phyloP scores from a whole-genome alignment of 2,888 invertebrate genomes.

The Elysia crispata region DNA sequence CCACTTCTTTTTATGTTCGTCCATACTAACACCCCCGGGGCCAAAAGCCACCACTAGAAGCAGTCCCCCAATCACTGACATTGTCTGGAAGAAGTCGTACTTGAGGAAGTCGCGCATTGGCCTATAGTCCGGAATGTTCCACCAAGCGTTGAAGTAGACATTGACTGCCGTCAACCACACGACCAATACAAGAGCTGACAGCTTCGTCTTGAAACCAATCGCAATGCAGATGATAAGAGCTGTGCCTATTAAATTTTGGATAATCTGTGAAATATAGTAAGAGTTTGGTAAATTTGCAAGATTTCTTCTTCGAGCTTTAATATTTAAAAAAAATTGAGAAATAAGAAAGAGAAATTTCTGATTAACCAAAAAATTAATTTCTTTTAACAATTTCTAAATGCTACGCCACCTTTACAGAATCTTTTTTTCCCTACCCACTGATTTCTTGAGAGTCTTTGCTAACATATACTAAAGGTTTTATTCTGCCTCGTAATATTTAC shows the following conservation, averaged over 20 bases:
- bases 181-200: conserved; percentile 96
- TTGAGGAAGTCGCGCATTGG: conserved; percentile 99
- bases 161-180: conserved; percentile 92
- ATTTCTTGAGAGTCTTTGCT: too few species aligned
- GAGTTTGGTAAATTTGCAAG: too few species aligned
- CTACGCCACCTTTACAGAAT: too few species aligned
- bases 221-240: conserved; percentile 96
- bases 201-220: conserved; percentile 98
- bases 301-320: too few species aligned
- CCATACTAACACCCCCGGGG: conserved; percentile 95
- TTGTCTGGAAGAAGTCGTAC: conserved; percentile 99
- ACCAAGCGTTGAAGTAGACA: conserved; percentile 98
- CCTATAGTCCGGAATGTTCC: conserved; percentile 95
- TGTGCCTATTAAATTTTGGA: conserved; percentile 95
- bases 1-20: conserved; percentile 99
- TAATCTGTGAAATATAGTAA: conserved; percentile 78
- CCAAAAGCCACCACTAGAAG: conserved; percentile 98
- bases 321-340: too few species aligned
- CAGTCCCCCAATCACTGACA: conserved; percentile 98
- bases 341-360: too few species aligned
- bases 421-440: too few species aligned
- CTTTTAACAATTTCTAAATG: too few species aligned
- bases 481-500: too few species aligned
- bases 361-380: too few species aligned
- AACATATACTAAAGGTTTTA: too few species aligned